Evolutionary conservation across 1,140 invertebrate species (phyloP).

Genomic region (Spodoptera frugiperda): DNA sequence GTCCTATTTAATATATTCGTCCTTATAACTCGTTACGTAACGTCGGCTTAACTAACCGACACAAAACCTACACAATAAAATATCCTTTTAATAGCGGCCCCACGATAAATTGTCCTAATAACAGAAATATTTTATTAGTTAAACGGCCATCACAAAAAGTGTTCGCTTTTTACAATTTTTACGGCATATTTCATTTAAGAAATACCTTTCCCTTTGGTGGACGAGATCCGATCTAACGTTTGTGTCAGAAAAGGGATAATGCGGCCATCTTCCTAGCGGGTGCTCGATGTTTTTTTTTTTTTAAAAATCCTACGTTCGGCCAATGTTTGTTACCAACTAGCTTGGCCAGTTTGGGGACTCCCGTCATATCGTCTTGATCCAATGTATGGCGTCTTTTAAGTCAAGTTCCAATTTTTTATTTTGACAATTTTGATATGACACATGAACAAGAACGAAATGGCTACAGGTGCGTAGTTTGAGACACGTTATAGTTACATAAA

Average conservation of each 20-base stretch:
- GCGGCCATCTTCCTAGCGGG: slow-evolving; percentile 71
- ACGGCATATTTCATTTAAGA: slow-evolving; percentile 73
- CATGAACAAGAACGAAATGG: slow-evolving; percentile 73
- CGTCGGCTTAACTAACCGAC: slow-evolving; percentile 62
- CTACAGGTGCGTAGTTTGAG: slow-evolving; percentile 49
- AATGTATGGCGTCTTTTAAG: slow-evolving; percentile 14
- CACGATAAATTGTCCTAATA: slow-evolving; percentile 81
- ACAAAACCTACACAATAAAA: slow-evolving; percentile 81
- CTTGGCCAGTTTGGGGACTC: neutral
- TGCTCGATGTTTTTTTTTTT: slow-evolving; percentile 70
- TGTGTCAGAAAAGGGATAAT: slow-evolving; percentile 82
- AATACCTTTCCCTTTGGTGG: slow-evolving; percentile 65
- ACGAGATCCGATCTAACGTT: slow-evolving; percentile 79
- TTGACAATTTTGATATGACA: slow-evolving; percentile 80
- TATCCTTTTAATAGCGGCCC: slow-evolving; percentile 74
- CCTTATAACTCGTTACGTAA: slow-evolving; percentile 61
- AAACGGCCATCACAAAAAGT: slow-evolving; percentile 71
- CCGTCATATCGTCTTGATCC: neutral
- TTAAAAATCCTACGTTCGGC: slow-evolving; percentile 11
- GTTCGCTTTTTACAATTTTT: slow-evolving; percentile 74
- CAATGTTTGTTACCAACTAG: slow-evolving; percentile 23
- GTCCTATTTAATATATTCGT: slow-evolving; percentile 68
- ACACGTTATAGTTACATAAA: slow-evolving; percentile 14
- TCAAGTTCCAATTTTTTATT: slow-evolving; percentile 62
- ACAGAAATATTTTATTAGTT: slow-evolving; percentile 77